These are phyloP conservation scores for Anseranas semipalmata DNA, from an alignment of 2,113 vertebrate genomes.

Conservation along the genomic window DNA sequence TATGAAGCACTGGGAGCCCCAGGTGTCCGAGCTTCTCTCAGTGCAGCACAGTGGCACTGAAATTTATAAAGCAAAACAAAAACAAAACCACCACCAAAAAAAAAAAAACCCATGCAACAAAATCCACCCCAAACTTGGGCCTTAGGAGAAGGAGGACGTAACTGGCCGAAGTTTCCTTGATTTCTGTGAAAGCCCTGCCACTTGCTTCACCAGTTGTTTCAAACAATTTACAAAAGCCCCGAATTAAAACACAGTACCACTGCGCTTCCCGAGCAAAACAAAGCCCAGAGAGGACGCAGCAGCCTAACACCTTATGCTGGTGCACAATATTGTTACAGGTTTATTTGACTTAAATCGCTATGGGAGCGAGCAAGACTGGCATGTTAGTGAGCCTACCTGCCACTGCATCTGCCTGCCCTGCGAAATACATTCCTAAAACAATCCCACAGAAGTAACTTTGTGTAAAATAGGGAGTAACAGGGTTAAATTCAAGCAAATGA, in stretches of 20 bases:
- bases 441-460: background rate
- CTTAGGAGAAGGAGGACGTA: background rate
- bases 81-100: background rate
- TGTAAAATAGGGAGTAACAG: background rate
- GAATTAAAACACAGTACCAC: background rate
- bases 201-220: background rate
- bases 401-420: accelerated
- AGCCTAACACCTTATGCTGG: accelerated
- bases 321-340: background rate
- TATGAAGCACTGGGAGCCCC: background rate
- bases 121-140: background rate
- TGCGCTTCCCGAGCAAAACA: background rate
- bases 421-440: background rate
- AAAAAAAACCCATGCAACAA: background rate
- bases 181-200: background rate
- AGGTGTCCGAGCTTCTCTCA: background rate
- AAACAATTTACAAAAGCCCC: background rate
- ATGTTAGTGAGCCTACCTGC: background rate
- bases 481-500: background rate
- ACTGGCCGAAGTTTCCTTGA: background rate
- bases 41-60: background rate
- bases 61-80: background rate
- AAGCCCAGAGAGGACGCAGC: background rate
- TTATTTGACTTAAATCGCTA: background rate
- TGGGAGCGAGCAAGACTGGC: background rate